A percentile compares a stretch with the other conserved stretches of the same genome.
Evolutionary conservation across 2,888 invertebrate genomes (phyloP).

Genomic region (Heteromyza rotundicornis): DNA sequence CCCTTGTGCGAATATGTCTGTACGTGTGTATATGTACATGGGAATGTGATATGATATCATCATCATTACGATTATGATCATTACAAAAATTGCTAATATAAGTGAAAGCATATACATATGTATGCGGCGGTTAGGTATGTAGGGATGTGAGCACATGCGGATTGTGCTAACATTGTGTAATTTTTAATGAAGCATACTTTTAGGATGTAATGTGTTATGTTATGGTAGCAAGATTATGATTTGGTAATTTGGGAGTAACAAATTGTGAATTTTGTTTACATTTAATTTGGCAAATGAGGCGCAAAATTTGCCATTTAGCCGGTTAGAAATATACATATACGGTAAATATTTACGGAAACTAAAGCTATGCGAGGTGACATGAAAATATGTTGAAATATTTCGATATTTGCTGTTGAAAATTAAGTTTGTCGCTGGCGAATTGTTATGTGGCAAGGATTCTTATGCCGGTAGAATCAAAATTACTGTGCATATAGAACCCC

Average conservation of each 20-base stretch:
- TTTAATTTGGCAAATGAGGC: conserved; percentile 52
- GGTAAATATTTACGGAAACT: too few species aligned
- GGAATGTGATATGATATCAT: neutral
- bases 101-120: neutral
- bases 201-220: conserved; percentile 1
- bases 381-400: too few species aligned
- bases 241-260: conserved; percentile 1
- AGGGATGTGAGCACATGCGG: neutral
- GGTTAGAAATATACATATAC: neutral
- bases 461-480: too few species aligned
- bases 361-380: neutral
- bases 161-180: conserved; percentile 10
- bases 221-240: conserved; percentile 1
- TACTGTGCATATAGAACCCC: too few species aligned
- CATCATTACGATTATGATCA: conserved; percentile 3
- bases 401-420: too few species aligned
- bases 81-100: neutral
- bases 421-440: too few species aligned
- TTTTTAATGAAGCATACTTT: conserved; percentile 19
- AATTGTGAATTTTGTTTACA: conserved; percentile 39
- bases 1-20: too few species aligned
- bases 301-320: conserved; percentile 28
- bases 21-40: neutral
- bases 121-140: neutral
- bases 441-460: too few species aligned